Evolutionary conservation across 2,113 vertebrate genomes (phyloP), one percentile per base, ranked within the genome.

Genomic region (Electrona antarctica): DNA sequence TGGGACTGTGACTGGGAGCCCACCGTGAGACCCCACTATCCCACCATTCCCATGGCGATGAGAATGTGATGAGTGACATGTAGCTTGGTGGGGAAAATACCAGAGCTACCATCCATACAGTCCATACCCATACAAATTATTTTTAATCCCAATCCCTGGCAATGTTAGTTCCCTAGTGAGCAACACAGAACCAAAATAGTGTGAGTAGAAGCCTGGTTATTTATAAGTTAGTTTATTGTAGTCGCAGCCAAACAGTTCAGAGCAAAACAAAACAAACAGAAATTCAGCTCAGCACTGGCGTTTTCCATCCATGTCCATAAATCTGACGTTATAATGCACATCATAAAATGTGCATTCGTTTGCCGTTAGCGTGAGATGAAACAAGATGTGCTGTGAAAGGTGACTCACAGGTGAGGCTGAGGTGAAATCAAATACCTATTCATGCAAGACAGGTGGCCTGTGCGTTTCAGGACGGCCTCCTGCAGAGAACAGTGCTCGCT

Each of bases 381-480:
- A 67, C 64, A 62, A 68, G 72, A 84, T 77, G 67, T 79, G 83
- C 61, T 64, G 76, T 81, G 59, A 29, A 68, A 73, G 87, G 73
- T 14, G 59, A 49, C 64, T 78, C 77, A 67, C 76, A 65, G 75
- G 84, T 85, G 85, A 83, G 64, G 76, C 87, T 79, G 50, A 75
- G 87, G 85, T 88, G 88, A 93, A 92, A 72, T 89, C 84, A 90
- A 90, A 94, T 95, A 96, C 94, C 94, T 95, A 95, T 92, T 94
- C 93, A 95, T 93, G 93, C 93, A 95, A 91, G 93, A 89, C 87
- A 92, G 92, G 91, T 84, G 82, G 87, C 83, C 82, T 84, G 82
- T 74, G 85, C 83, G 93, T 89, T 87, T 89, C 92, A 89, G 90
- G 93, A 92, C 8, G 82, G 86, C 90, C 7, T 41, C 80, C 80